Evolutionary conservation across 2,113 vertebrate species (phyloP).

Genomic region (Phocoena phocoena): DNA sequence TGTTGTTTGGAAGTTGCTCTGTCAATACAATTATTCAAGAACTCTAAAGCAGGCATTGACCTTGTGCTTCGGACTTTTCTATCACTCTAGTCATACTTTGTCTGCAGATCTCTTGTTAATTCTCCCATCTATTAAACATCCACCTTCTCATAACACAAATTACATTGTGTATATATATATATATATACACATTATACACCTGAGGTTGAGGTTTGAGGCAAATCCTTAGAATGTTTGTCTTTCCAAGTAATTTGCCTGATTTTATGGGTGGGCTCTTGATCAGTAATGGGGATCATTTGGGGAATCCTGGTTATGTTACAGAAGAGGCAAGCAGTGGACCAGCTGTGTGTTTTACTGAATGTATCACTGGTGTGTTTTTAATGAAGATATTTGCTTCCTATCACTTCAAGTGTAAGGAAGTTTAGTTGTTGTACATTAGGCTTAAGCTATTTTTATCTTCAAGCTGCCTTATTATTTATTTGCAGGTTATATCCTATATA

Average conservation of each 20-base stretch:
- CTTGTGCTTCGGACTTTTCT: conserved; percentile 44
- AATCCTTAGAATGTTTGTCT: not conserved
- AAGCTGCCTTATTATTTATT: not conserved
- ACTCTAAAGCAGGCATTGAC: conserved; percentile 62
- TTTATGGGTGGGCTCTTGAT: not conserved
- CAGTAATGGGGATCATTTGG: not conserved
- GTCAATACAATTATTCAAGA: conserved; percentile 65
- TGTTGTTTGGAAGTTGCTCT: conserved; percentile 72
- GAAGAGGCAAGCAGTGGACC: not conserved
- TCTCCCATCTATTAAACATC: not conserved
- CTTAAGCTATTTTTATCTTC: not conserved
- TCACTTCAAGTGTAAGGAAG: not conserved
- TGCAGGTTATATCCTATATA: not conserved
- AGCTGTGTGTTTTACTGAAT: not conserved
- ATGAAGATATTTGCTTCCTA: not conserved
- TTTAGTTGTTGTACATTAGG: not conserved
- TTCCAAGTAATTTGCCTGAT: not conserved
- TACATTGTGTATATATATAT: not conserved
- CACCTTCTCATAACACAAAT: not conserved
- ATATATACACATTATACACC: not conserved
- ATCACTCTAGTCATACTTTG: not conserved
- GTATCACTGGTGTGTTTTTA: not conserved
- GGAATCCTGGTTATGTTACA: not conserved
- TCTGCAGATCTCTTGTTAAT: not conserved
- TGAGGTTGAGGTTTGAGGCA: not conserved